Evolutionary conservation across 2,797 vertebrate genomes (phyloP).

Genomic region (Alectoris magna): DNA sequence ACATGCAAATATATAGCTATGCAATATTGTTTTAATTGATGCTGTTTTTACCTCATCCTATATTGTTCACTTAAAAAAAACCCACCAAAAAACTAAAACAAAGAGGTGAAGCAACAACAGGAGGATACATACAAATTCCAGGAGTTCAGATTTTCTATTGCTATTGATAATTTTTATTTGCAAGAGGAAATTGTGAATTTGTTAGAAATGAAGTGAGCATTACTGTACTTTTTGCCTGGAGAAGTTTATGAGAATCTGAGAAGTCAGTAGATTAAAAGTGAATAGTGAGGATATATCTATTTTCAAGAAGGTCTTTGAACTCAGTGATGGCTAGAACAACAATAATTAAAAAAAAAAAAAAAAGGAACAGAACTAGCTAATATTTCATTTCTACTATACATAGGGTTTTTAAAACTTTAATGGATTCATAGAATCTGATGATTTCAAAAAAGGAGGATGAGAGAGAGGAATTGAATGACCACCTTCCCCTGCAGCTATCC

Average conservation of each 20-base stretch:
- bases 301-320: slow-evolving; percentile 3
- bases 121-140: background rate
- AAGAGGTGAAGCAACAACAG: background rate
- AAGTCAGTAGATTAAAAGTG: background rate
- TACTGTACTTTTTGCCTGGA: background rate
- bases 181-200: background rate
- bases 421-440: background rate
- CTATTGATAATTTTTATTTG: background rate
- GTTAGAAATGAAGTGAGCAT: background rate
- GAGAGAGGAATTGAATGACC: background rate
- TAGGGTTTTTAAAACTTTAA: background rate
- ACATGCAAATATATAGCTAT: slow-evolving; percentile 16
- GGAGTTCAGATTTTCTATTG: background rate
- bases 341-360: background rate
- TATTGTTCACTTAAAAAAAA: background rate
- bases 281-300: background rate
- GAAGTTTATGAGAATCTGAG: background rate
- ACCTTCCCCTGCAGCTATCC: background rate
- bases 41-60: background rate
- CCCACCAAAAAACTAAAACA: no score
- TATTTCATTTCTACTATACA: background rate
- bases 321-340: background rate
- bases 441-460: background rate
- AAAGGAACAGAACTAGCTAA: background rate
- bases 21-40: slow-evolving; percentile 30